These are phyloP conservation scores for Trichonephila clavipes DNA, from an alignment of 1,140 invertebrate genomes.

Conservation along the genomic window DNA sequence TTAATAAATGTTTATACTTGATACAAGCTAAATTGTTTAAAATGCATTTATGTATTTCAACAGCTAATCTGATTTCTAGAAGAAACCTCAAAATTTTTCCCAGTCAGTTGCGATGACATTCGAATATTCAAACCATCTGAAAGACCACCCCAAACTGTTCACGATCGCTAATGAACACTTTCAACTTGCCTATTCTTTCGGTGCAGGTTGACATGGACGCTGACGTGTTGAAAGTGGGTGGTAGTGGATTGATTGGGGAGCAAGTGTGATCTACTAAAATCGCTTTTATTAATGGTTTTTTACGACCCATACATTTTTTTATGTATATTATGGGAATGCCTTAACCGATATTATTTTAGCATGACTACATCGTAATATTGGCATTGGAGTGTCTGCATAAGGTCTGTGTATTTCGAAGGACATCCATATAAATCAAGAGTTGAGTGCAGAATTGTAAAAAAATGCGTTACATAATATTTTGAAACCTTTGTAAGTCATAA, in stretches of 20 bases:
- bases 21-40: neutral
- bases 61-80: slow-evolving; percentile 1
- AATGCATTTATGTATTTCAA: neutral
- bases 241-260: neutral
- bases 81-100: neutral
- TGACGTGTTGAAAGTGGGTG: neutral
- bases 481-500: no score
- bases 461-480: no score
- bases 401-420: neutral
- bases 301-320: neutral
- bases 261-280: slow-evolving; percentile 27
- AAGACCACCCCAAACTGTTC: neutral
- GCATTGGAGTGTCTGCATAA: neutral
- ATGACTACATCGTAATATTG: neutral
- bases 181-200: neutral
- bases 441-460: no score
- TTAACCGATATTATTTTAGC: neutral
- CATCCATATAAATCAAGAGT: no score
- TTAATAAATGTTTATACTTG: neutral
- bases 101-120: no score
- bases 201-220: neutral
- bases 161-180: neutral
- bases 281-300: neutral
- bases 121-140: neutral
- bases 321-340: neutral